Base-by-base conservation (phyloP, 2,113 vertebrate species). In the Halcyon malimbica region DNA sequence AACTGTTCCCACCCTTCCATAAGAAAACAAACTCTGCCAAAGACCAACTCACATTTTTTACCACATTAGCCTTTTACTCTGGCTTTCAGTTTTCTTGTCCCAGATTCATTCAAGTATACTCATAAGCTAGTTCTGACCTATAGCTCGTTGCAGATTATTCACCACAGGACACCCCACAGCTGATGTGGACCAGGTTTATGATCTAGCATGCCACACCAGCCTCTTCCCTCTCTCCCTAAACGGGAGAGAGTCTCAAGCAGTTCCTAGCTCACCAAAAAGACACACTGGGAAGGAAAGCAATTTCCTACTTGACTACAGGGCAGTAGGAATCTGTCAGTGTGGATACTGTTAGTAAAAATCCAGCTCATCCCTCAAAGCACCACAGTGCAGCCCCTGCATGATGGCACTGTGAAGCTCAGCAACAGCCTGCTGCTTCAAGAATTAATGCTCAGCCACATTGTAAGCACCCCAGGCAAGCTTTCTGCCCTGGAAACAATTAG, bases 31-130 rank as follows among this genome's bases (percentile, higher is more conserved):
- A 46, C 25, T 48, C 57, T 19, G 26, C 23, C 83, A 35, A 90
- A 63, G 57, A 89, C 21, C 19, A 57, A 25, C 19, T 83, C 26
- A 1, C 0, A 0, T 10, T 10, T 17, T 37, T 56, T 51, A 46
- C 13, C 31, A 12, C 23, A 39, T 33, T 14, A 62, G 31, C 17
- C 17, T 78, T 90, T 89, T n/a, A 62, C 16, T 65, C 20, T 17
- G 8, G 1, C 29, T 82, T 88, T 85, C 13, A 46, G 17, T 25
- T 69, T 86, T 70, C 78, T 53, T 50, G n/a, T 25, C 37, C 5
- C 18, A 56, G 26, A 25, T 44, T 57, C 10, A 17, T 48, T 69
- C 25, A 31, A 11, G 19, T 23, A 53, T 6, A 78, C 9, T 48
- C 5, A 3, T n/a, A 56, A 64, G 6, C 13, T 54, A 28, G 10